Conservation (phyloP, 2,113 vertebrate genomes). For the Oryzias javanicus region DNA sequence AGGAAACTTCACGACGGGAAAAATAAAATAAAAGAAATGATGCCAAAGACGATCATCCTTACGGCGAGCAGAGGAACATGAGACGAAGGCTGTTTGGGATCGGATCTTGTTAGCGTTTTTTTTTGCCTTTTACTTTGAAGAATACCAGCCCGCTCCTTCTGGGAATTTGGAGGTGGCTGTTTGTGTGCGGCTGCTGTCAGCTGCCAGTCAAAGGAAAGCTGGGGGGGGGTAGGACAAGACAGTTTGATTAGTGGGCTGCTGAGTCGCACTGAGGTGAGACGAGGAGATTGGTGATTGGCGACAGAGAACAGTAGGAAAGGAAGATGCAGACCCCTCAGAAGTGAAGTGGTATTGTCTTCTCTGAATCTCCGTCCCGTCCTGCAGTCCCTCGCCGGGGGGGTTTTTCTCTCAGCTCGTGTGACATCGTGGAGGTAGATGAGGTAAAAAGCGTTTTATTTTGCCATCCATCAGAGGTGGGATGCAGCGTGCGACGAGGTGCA, state of each 20-base stretch:
- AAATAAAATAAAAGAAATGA: slow-evolving; percentile 23
- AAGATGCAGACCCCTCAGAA: slow-evolving; percentile 28
- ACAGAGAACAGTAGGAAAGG: slow-evolving; percentile 10
- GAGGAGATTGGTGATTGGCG: slow-evolving; percentile 35
- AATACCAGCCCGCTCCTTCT: slow-evolving; percentile 34
- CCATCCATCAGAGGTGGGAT: slow-evolving; percentile 40
- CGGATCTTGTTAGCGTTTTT: slow-evolving; percentile 47
- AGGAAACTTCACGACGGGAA: slow-evolving; percentile 5
- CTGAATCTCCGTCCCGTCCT: not conserved
- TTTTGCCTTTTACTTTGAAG: slow-evolving; percentile 45
- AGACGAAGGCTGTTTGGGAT: slow-evolving; percentile 40
- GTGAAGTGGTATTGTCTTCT: slow-evolving; percentile 11
- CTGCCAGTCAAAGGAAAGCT: slow-evolving; percentile 41
- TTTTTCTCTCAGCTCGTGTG: slow-evolving; percentile 19
- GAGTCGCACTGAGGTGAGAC: slow-evolving; percentile 56
- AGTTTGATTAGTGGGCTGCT: slow-evolving; percentile 53
- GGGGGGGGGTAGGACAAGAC: slow-evolving; percentile 24
- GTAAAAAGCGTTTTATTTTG: slow-evolving; percentile 36
- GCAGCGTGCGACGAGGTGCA: slow-evolving; percentile 14
- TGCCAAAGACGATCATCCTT: slow-evolving; percentile 8
- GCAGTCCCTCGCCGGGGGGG: slow-evolving; percentile 15
- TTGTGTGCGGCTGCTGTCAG: slow-evolving; percentile 36
- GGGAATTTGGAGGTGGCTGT: slow-evolving; percentile 40
- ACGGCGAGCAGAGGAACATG: slow-evolving; percentile 27
- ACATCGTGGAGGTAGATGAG: slow-evolving; percentile 37